Evolutionary conservation across 2,113 vertebrate species (phyloP).

Genomic region (Psittacula cyanocephala): DNA sequence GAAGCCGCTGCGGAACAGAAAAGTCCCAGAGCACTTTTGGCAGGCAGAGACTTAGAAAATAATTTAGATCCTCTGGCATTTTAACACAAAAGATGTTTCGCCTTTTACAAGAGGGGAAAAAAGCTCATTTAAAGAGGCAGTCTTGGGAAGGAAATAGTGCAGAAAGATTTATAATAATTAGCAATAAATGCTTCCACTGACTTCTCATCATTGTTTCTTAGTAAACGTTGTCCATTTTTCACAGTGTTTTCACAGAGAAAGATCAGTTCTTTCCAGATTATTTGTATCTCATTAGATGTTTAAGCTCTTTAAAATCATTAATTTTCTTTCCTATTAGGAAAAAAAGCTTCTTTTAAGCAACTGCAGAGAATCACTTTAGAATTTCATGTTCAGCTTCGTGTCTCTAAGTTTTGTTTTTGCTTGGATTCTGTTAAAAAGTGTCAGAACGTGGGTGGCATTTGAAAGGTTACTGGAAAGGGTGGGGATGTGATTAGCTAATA

Average conservation of each 20-base stretch:
- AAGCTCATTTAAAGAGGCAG: neutral
- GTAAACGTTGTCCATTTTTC: neutral
- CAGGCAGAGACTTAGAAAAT: neutral
- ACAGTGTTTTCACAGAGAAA: neutral
- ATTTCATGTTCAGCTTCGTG: neutral
- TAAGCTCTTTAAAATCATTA: neutral
- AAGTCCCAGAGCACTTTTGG: neutral
- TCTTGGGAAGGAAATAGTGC: neutral
- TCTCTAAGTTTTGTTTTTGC: constrained; percentile 2
- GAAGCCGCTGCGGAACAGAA: neutral
- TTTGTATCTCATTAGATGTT: neutral
- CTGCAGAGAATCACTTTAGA: neutral
- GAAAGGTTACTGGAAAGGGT: constrained; percentile 52
- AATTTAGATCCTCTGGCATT: neutral
- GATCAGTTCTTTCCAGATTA: neutral
- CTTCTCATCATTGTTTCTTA: neutral
- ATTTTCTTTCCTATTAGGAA: neutral
- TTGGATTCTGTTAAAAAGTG: constrained; percentile 4
- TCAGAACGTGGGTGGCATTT: constrained; percentile 57
- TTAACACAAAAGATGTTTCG: neutral
- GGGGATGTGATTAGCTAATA: constrained; percentile 52
- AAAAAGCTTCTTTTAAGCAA: neutral
- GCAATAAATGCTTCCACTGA: neutral
- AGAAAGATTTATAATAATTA: neutral
- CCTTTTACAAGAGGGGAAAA: neutral